These are phyloP conservation scores for Tenthredo distinguenda DNA, from an alignment of 2,888 invertebrate species.

Conservation along the genomic window DNA sequence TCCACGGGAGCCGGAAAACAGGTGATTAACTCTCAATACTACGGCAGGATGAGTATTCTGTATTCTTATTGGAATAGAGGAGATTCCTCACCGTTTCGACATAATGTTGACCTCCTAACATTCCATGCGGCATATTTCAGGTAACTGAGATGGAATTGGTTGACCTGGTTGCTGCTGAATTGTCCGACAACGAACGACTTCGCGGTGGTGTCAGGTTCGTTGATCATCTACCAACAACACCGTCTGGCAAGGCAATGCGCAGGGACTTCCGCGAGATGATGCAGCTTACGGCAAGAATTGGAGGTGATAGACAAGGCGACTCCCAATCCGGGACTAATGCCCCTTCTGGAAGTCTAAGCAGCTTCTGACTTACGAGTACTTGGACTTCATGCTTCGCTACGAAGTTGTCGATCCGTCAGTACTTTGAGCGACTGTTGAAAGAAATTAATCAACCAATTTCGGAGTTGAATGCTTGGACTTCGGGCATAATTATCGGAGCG, in stretches of 20 bases:
- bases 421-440: no score
- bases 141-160: slow-evolving; percentile 68
- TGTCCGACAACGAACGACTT: slow-evolving; percentile 65
- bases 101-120: neutral
- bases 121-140: slow-evolving; percentile 56
- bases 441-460: no score
- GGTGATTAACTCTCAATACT: neutral
- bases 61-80: neutral
- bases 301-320: neutral
- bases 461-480: no score
- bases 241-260: slow-evolving; percentile 60
- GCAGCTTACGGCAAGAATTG: neutral
- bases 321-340: neutral
- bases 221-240: slow-evolving; percentile 65
- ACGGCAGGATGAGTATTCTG: neutral
- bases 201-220: slow-evolving; percentile 70
- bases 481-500: no score
- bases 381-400: no score
- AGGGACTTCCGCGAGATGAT: neutral
- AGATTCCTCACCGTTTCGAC: neutral
- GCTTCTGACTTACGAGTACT: no score
- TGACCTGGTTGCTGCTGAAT: slow-evolving; percentile 59
- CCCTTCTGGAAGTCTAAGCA: no score
- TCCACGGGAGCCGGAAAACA: neutral
- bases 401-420: no score